A percentile compares a stretch with the other conserved stretches of the same genome.
phyloP scores from a whole-genome alignment of 2,113 vertebrate genomes.

The Tretioscincus oriximinensis region DNA sequence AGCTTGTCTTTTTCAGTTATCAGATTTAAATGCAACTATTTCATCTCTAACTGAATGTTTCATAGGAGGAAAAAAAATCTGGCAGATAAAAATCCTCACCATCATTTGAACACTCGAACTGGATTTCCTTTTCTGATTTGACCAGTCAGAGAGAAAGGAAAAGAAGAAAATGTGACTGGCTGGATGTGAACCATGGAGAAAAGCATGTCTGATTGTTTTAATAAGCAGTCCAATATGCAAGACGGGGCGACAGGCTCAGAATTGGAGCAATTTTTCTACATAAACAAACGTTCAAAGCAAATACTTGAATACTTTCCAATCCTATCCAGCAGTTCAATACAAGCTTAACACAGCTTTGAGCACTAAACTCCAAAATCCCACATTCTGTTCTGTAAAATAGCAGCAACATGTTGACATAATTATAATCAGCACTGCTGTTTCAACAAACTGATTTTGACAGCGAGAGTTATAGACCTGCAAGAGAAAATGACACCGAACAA shows the following conservation, averaged over 20 bases:
- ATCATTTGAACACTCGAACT: constrained; percentile 81
- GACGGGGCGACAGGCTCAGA: constrained; percentile 37
- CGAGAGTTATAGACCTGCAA: constrained; percentile 41
- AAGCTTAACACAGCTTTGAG: constrained; percentile 39
- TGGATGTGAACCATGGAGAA: constrained; percentile 64
- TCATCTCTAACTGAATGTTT: constrained; percentile 62
- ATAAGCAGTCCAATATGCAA: constrained; percentile 28
- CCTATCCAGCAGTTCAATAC: constrained; percentile 32
- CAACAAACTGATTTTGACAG: constrained; percentile 27
- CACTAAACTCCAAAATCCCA: constrained; percentile 23
- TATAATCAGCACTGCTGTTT: neutral
- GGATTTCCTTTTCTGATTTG: constrained; percentile 84
- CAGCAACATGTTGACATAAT: constrained; percentile 56
- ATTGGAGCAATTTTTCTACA: constrained; percentile 27
- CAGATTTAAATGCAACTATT: constrained; percentile 52
- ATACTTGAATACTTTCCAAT: constrained; percentile 34
- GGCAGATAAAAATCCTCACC: constrained; percentile 78
- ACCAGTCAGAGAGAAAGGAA: constrained; percentile 79
- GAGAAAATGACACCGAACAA: constrained; percentile 51
- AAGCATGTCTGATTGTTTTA: constrained; percentile 46
- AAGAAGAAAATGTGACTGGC: constrained; percentile 71
- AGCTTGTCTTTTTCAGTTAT: constrained; percentile 51
- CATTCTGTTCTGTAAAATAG: neutral
- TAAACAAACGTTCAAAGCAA: constrained; percentile 23
- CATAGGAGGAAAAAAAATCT: constrained; percentile 66